phyloP scores from a whole-genome alignment of 92 coral and sea anemone genomes.

The Zoanthus sociatus region DNA sequence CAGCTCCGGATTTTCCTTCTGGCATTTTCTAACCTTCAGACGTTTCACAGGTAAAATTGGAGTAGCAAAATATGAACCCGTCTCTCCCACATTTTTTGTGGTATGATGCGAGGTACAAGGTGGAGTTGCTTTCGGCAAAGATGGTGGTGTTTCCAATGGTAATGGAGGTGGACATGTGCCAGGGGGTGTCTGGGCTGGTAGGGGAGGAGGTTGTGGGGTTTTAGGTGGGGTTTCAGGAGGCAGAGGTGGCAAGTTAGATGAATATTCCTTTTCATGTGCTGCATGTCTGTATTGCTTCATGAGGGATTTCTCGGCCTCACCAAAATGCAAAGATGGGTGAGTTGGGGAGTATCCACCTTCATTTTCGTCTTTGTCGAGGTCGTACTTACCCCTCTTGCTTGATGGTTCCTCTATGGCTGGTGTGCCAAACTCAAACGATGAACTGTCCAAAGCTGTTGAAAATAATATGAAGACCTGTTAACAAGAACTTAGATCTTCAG shows the following conservation, averaged over 20 bases:
- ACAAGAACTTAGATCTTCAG: too few relatives aligned
- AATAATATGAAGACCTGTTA: neutral
- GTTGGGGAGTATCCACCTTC: slow-evolving; percentile 84
- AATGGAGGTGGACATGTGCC: slow-evolving; percentile 10
- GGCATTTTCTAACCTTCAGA: slow-evolving; percentile 66
- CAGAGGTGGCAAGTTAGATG: slow-evolving; percentile 22
- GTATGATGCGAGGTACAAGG: slow-evolving; percentile 8
- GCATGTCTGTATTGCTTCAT: slow-evolving; percentile 64
- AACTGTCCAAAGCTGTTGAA: slow-evolving; percentile 35
- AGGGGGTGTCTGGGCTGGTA: slow-evolving; percentile 18
- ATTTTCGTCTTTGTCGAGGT: slow-evolving; percentile 32
- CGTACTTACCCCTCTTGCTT: slow-evolving; percentile 48
- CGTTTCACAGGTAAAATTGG: slow-evolving; percentile 12
- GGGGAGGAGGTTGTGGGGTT: slow-evolving; percentile 35
- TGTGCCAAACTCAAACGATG: slow-evolving; percentile 53
- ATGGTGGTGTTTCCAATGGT: slow-evolving; percentile 17
- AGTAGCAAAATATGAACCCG: slow-evolving; percentile 25
- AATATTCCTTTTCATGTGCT: slow-evolving; percentile 3
- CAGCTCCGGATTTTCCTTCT: slow-evolving; percentile 51
- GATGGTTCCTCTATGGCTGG: slow-evolving; percentile 10
- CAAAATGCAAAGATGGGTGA: slow-evolving; percentile 78
- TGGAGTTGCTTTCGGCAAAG: slow-evolving; percentile 28
- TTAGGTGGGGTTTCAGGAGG: slow-evolving; percentile 21
- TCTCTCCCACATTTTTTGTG: neutral
- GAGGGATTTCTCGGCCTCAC: slow-evolving; percentile 71